phyloP scores from a whole-genome alignment of 1,140 invertebrate species.

The Papilio polyxenes region DNA sequence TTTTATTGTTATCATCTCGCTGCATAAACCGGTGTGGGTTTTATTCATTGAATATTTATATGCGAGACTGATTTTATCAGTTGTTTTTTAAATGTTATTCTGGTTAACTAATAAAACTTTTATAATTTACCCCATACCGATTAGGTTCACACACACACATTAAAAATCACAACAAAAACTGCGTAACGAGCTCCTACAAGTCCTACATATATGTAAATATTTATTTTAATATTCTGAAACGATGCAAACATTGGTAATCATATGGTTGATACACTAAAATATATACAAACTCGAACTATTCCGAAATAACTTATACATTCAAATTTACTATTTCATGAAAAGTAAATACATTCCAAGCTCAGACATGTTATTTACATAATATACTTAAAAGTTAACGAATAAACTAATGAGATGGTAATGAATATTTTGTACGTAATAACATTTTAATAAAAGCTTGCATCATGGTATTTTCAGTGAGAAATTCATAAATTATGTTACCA shows the following conservation, averaged over 20 bases:
- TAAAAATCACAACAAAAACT: too few relatives aligned
- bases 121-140: background rate
- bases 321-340: background rate
- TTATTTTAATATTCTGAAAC: too few relatives aligned
- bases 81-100: background rate
- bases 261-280: background rate
- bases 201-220: too few relatives aligned
- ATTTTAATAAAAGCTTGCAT: constrained; percentile 16
- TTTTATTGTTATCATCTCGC: constrained; percentile 7
- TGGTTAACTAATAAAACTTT: background rate
- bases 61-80: background rate
- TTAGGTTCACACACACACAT: too few relatives aligned
- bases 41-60: background rate
- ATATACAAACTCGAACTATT: background rate
- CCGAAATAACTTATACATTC: background rate
- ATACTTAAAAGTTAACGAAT: background rate
- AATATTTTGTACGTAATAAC: background rate
- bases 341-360: background rate
- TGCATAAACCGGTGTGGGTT: background rate
- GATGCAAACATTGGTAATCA: background rate
- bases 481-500: constrained; percentile 6
- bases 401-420: background rate
- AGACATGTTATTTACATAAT: background rate
- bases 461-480: background rate
- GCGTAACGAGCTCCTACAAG: too few relatives aligned